Conservation (phyloP, 2,888 invertebrate genomes). For the Glaucopsyche alexis region DNA sequence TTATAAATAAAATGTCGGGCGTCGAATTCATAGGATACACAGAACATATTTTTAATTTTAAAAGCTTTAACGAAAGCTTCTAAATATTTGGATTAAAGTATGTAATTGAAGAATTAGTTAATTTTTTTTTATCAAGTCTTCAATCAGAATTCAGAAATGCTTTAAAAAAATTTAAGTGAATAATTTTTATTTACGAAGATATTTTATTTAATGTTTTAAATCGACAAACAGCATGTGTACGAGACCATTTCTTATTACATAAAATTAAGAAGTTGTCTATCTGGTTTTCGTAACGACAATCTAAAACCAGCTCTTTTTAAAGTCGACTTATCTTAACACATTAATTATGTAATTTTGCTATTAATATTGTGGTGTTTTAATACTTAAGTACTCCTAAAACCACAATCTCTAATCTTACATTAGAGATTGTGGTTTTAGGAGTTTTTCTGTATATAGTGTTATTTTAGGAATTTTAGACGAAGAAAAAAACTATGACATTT, state of each 20-base stretch:
- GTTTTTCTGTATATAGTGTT: neutral
- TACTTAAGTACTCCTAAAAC: neutral
- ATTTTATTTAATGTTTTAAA: slow-evolving; percentile 37
- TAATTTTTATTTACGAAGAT: neutral
- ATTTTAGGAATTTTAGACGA: too few species aligned
- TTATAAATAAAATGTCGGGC: too few species aligned
- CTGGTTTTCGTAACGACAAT: slow-evolving; percentile 19
- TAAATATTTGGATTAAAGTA: too few species aligned
- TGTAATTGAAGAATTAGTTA: too few species aligned
- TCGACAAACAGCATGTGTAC: neutral
- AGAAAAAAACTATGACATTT: too few species aligned
- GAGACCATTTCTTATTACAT: slow-evolving; percentile 16
- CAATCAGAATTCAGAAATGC: too few species aligned
- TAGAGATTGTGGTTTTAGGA: neutral
- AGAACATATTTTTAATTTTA: too few species aligned
- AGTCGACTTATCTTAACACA: slow-evolving; percentile 13
- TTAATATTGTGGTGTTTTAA: slow-evolving; percentile 14
- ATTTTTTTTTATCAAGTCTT: too few species aligned
- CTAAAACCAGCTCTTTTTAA: slow-evolving; percentile 19
- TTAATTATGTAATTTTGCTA: slow-evolving; percentile 17
- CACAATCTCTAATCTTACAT: neutral
- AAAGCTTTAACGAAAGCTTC: too few species aligned
- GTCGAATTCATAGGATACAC: too few species aligned
- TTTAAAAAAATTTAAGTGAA: too few species aligned
- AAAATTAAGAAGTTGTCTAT: neutral